Base-by-base conservation (phyloP, 2,113 vertebrate species). In the Daboia siamensis region DNA sequence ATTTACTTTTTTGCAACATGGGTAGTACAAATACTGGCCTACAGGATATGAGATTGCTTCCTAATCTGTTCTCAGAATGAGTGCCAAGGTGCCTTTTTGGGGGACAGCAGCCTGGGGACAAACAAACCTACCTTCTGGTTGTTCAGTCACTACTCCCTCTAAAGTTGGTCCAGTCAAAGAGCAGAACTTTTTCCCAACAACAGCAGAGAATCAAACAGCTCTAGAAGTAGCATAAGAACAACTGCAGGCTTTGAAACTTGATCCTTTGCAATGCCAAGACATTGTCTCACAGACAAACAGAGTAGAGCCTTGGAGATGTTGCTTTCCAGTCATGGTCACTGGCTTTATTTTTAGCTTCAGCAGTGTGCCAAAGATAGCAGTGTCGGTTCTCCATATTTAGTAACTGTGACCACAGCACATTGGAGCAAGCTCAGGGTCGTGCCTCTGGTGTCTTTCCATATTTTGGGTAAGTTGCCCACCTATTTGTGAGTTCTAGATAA, bases 291-390 rank as follows among this genome's bases (percentile, higher is more conserved):
- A 44, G n/a, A 64, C 3, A 6, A 69, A 57, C 51, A 90, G 74
- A 94, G 56, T 1, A 84, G 0, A 0, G 91, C 90, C 51, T 21
- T 21, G 61, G 92, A 91, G 20, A 57, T 90, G 61, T 4, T 87
- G 80, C 55, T 33, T 94, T 95, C 69, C 94, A 93, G 0, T 86
- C 54, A 89, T 91, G 92, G 24, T 57, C 90, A 92, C 88, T 94
- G 86, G 85, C 59, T 55, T 74, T 93, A 94, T 90, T 95, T 97
- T 96, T 95, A 96, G 90, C 90, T 55, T 86, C 56, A 94, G 8
- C 15, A 15, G 59, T 88, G 61, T 20, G 1, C 90, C 64, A 69
- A 90, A 93, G 92, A 93, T 93, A 94, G 13, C 33, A 20, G n/a
- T 91, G 29, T 84, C 46, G 39, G 56, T 89, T 96, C 59, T 96